Evolutionary conservation across 2,113 vertebrate genomes (phyloP).

Genomic region (Macquaria ambigua): DNA sequence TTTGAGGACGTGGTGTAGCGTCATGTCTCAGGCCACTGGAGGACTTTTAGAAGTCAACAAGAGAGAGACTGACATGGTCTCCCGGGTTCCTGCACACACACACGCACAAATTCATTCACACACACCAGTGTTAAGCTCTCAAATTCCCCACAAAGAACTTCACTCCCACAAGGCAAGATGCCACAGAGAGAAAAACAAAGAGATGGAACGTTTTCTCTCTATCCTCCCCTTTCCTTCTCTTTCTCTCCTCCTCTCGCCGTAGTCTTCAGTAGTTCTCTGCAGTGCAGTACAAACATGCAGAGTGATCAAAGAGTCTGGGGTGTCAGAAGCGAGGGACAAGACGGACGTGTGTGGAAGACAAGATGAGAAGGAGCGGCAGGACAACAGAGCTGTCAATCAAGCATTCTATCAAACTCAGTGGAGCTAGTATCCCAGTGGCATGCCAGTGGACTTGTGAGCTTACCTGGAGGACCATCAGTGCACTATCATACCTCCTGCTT

Average conservation of each 20-base stretch:
- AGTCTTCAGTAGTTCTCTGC: constrained; percentile 67
- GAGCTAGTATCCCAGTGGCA: constrained; percentile 38
- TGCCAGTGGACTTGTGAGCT: constrained; percentile 37
- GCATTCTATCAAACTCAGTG: constrained; percentile 31
- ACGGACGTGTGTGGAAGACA: constrained; percentile 65
- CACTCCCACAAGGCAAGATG: constrained; percentile 61
- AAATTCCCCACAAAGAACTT: constrained; percentile 73
- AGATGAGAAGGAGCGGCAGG: constrained; percentile 61
- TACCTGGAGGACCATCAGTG: constrained; percentile 44
- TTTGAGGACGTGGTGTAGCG: constrained; percentile 49
- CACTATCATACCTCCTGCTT: background rate
- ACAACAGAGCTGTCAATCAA: constrained; percentile 64
- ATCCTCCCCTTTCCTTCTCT: constrained; percentile 45
- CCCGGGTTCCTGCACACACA: constrained; percentile 17
- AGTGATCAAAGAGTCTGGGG: constrained; percentile 77
- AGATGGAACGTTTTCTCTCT: constrained; percentile 59
- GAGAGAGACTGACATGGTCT: constrained; percentile 63
- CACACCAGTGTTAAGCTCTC: constrained; percentile 69
- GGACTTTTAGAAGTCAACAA: constrained; percentile 83
- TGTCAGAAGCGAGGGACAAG: constrained; percentile 76
- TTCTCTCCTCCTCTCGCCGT: constrained; percentile 57
- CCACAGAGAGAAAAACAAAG: constrained; percentile 77
- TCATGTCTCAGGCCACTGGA: constrained; percentile 69
- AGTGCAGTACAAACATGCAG: constrained; percentile 76
- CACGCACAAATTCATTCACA: constrained; percentile 18